These are phyloP conservation scores for Zapus hudsonius DNA, from an alignment of 2,113 vertebrate genomes.

Conservation along the genomic window DNA sequence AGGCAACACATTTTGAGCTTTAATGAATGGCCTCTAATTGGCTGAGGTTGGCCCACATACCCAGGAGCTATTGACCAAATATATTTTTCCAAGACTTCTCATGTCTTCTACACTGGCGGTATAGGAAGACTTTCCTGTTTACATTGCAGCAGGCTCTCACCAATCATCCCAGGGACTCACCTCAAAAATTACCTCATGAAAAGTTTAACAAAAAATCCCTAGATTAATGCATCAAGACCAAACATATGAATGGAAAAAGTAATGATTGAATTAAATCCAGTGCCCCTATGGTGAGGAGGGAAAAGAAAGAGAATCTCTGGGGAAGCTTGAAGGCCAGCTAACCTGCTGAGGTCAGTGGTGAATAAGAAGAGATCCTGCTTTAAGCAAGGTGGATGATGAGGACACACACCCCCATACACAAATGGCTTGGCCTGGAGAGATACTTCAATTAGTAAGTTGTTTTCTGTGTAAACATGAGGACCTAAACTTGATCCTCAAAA, in stretches of 20 bases:
- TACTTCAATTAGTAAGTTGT: no score
- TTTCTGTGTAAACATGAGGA: no score
- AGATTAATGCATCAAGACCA: background rate
- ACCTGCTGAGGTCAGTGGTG: no score
- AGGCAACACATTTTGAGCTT: slow-evolving; percentile 62
- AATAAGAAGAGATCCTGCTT: no score
- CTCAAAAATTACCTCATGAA: slow-evolving; percentile 29
- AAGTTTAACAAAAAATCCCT: background rate
- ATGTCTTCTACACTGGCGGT: slow-evolving; percentile 8
- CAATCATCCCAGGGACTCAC: background rate
- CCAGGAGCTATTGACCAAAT: slow-evolving; percentile 60
- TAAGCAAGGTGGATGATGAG: no score
- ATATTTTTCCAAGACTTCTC: slow-evolving; percentile 19
- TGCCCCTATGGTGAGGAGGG: no score
- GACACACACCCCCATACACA: no score
- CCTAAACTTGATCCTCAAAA: no score
- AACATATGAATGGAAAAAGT: slow-evolving; percentile 22
- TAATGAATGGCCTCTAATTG: slow-evolving; percentile 75
- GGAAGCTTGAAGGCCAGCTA: no score
- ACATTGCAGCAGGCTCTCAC: background rate
- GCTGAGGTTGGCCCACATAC: slow-evolving; percentile 66
- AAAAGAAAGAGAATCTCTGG: no score
- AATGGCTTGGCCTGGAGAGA: no score
- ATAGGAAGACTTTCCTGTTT: background rate
- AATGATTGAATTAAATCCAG: slow-evolving; percentile 32